These are phyloP conservation scores for Calameuta pallipes DNA, from an alignment of 2,888 invertebrate species.

Conservation along the genomic window DNA sequence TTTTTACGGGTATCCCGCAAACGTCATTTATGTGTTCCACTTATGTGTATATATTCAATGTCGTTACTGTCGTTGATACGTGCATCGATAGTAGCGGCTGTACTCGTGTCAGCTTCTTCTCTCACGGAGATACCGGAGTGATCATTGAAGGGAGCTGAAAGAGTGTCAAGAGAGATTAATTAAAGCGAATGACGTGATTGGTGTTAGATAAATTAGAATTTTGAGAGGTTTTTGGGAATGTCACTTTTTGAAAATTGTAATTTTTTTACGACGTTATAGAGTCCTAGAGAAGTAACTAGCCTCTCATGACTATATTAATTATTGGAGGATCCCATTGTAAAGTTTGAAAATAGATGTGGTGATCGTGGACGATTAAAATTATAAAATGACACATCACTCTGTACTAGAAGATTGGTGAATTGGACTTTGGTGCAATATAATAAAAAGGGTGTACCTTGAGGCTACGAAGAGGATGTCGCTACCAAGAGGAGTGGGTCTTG, in stretches of 20 bases:
- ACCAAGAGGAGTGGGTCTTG: conserved; percentile 86
- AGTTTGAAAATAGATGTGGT: background rate
- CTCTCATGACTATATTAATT: background rate
- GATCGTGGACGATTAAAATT: background rate
- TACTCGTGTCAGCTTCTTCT: no score
- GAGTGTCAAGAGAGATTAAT: background rate
- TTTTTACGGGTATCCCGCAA: no score
- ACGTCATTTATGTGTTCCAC: no score
- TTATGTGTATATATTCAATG: no score
- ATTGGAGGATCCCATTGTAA: background rate
- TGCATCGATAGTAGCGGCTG: no score
- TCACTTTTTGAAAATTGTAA: background rate
- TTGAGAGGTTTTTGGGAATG: background rate
- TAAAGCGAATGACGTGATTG: background rate
- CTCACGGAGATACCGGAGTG: background rate
- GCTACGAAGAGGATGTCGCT: conserved; percentile 76
- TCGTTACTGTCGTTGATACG: no score
- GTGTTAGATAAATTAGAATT: background rate
- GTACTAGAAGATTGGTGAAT: background rate
- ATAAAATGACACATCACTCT: background rate
- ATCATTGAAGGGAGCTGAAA: background rate
- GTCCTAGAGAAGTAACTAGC: background rate
- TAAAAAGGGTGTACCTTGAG: background rate
- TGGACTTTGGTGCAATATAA: background rate
- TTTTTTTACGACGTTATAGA: background rate